These are phyloP conservation scores for Sternarchorhynchus goeldii DNA, from an alignment of 2,797 vertebrate genomes.

Conservation along the genomic window DNA sequence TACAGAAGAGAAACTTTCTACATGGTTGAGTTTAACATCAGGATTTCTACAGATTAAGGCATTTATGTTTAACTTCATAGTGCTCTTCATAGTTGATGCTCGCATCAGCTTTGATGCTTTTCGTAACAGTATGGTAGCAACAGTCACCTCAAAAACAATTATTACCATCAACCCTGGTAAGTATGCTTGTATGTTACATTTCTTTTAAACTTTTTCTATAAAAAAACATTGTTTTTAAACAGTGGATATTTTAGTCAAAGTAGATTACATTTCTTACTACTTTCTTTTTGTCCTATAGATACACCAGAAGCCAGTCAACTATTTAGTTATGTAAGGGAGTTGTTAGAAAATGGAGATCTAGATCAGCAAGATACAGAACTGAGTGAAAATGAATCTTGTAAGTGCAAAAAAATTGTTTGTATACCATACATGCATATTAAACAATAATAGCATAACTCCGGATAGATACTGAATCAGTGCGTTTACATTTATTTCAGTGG, in stretches of 20 bases:
- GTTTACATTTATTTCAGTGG: conserved; percentile 73
- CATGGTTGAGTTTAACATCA: neutral
- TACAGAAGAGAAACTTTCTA: conserved; percentile 47
- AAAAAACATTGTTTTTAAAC: conserved; percentile 11
- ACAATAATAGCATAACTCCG: neutral
- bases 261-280: neutral
- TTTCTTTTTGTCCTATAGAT: conserved; percentile 69
- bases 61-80: conserved; percentile 65
- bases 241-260: neutral
- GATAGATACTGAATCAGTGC: neutral
- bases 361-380: conserved; percentile 75
- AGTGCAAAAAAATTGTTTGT: conserved; percentile 50
- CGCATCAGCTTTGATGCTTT: conserved; percentile 94
- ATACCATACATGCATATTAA: neutral
- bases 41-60: neutral
- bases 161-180: conserved; percentile 95
- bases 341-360: conserved; percentile 75
- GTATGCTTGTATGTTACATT: conserved; percentile 44
- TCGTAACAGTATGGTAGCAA: conserved; percentile 89
- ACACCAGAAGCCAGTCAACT: conserved; percentile 88
- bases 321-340: conserved; percentile 83
- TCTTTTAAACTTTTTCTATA: neutral
- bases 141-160: conserved; percentile 90
- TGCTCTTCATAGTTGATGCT: conserved; percentile 92
- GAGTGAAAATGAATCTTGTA: conserved; percentile 80